These are phyloP conservation scores for Danio aesculapii DNA, from an alignment of 2,797 vertebrate species.

Conservation along the genomic window DNA sequence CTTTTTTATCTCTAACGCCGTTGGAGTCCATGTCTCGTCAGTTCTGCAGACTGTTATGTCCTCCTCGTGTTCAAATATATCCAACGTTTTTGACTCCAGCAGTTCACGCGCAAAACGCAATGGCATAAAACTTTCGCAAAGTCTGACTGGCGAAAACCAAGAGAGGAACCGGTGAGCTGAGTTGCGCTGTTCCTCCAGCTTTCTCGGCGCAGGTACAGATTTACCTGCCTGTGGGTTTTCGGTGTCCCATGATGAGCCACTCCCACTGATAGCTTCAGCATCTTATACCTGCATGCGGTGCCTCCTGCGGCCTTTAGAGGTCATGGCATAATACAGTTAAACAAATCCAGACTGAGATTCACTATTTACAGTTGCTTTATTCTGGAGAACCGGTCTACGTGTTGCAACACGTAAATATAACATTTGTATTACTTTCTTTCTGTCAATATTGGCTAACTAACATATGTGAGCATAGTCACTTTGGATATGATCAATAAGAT, in stretches of 20 bases:
- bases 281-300: slow-evolving; percentile 19
- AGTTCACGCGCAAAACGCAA: background rate
- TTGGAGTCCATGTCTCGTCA: slow-evolving; percentile 69
- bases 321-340: background rate
- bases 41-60: slow-evolving; percentile 7
- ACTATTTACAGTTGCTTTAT: background rate
- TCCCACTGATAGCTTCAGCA: slow-evolving; percentile 27
- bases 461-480: no score
- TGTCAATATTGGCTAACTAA: no score
- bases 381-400: background rate
- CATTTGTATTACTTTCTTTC: no score
- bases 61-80: background rate
- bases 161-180: background rate
- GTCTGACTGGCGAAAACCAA: background rate
- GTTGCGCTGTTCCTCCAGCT: background rate
- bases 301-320: background rate
- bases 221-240: slow-evolving; percentile 18
- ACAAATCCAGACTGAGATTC: slow-evolving; percentile 26
- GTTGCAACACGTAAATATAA: background rate
- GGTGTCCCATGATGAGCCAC: slow-evolving; percentile 29
- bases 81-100: background rate
- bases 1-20: slow-evolving; percentile 60
- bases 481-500: no score
- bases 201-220: background rate
- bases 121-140: background rate